These are phyloP conservation scores for Agrochola lota DNA, from an alignment of 2,888 invertebrate species.

Conservation along the genomic window DNA sequence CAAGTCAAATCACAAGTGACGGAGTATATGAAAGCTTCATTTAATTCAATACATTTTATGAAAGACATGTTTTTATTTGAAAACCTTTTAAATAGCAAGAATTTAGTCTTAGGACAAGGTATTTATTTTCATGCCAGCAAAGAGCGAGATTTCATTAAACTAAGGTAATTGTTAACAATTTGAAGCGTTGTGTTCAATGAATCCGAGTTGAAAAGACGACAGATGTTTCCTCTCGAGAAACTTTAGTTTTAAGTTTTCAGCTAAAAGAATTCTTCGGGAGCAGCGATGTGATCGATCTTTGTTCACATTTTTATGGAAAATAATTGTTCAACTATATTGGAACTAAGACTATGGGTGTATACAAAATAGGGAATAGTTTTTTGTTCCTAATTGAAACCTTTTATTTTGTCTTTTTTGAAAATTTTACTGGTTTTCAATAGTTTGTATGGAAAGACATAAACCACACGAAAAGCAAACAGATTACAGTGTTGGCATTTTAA, in stretches of 20 bases:
- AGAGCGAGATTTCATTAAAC: slow-evolving; percentile 62
- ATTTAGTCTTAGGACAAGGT: slow-evolving; percentile 33
- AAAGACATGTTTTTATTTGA: slow-evolving; percentile 13
- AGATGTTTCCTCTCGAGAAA: slow-evolving; percentile 72
- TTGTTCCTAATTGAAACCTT: background rate
- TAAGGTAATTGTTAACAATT: slow-evolving; percentile 64
- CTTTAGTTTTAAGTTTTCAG: slow-evolving; percentile 68
- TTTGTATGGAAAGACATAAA: background rate
- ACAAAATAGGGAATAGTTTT: background rate
- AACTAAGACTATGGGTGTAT: background rate
- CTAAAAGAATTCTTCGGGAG: slow-evolving; percentile 63
- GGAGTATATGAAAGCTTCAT: background rate
- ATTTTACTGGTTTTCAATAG: background rate
- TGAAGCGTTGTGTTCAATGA: slow-evolving; percentile 68
- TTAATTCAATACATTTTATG: slow-evolving; percentile 1
- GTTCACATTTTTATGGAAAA: slow-evolving; percentile 53
- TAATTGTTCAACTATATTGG: slow-evolving; percentile 24
- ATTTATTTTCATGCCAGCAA: slow-evolving; percentile 53
- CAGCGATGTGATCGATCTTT: slow-evolving; percentile 56
- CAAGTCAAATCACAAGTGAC: background rate
- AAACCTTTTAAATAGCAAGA: slow-evolving; percentile 17
- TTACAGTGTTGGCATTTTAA: background rate
- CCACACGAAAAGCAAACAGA: background rate
- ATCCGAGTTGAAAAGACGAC: slow-evolving; percentile 73
- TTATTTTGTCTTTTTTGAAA: background rate